Base-by-base conservation (phyloP, 2,797 vertebrate species). In the Rhabdophis nuchalis region DNA sequence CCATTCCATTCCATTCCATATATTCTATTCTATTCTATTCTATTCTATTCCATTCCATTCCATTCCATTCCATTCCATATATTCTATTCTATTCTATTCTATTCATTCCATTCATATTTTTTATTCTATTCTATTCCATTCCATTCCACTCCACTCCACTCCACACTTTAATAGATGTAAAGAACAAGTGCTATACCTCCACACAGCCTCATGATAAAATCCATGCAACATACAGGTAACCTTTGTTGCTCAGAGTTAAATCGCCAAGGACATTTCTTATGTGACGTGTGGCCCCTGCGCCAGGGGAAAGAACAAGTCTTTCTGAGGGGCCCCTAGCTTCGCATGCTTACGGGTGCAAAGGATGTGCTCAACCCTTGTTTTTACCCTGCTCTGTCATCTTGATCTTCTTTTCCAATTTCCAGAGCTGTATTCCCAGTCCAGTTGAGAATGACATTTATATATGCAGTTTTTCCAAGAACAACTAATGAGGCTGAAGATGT, bases 401-500 rank as follows among this genome's bases (percentile, higher is more conserved):
- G 92, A 87, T 60, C n/a, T 92, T 57, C 12, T 52, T 88, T 61
- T 85, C 23, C 50, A 57, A 91, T 90, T 88, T 56, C 56, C 58
- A 91, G 32, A 64, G 88, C 36, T 60, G 18, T 61, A 91, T 93
- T 91, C 86, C 89, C 89, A 88, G 89, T 88, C 92, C 92, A 88
- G 68, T 16, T 85, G 86, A 93, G 86, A 91, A 11, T 93, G 92
- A 85, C 68, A 88, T 56, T 91, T 85, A 82, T 87, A 88, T 56
- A 88, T 60, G 57, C 54, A 61, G 61, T 60, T 91, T 88, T 61
- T 29, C 25, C 89, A 88, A 87, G 86, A 88, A 56, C 25, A 88
- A 54, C 57, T 91, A 90, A 90, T 90, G 92, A 93, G 68, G 57
- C 56, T 88, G 86, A 93, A 90, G 92, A 93, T 53, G 68, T 91